phyloP scores from a whole-genome alignment of 2,888 invertebrate species.

The Lingula anatina region DNA sequence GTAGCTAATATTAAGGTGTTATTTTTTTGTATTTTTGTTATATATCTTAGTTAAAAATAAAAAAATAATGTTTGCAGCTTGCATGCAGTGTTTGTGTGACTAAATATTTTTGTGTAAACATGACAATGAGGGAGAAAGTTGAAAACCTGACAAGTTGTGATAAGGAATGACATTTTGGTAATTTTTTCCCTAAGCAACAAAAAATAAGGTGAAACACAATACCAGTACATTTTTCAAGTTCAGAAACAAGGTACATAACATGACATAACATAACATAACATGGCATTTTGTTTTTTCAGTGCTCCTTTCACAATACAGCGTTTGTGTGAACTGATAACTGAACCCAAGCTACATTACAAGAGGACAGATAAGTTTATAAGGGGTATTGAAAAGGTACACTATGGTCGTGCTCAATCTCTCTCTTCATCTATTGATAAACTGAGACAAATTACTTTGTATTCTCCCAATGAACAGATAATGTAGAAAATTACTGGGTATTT shows the following conservation, averaged over 20 bases:
- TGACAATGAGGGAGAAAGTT: no score
- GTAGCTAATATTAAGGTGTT: no score
- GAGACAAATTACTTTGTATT: not conserved
- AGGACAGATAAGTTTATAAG: conserved; percentile 95
- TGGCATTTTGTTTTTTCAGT: conserved; percentile 52
- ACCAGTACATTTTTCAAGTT: no score
- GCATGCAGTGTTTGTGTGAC: not conserved
- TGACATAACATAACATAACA: no score
- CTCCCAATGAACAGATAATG: no score
- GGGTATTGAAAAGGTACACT: conserved; percentile 88
- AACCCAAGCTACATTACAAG: conserved; percentile 89
- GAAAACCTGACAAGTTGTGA: no score
- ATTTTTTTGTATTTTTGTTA: not conserved
- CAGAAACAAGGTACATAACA: no score
- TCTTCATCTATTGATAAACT: not conserved
- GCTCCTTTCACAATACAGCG: conserved; percentile 96
- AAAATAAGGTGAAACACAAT: no score
- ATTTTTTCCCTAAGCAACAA: no score
- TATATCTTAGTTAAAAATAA: not conserved
- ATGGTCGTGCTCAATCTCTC: conserved; percentile 1
- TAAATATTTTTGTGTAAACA: no score
- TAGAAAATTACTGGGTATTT: no score
- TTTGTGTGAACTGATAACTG: conserved; percentile 86
- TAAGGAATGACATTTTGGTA: no score
- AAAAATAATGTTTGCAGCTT: not conserved